These are phyloP conservation scores for Anoura caudifer DNA, from an alignment of 2,113 vertebrate species.

Conservation along the genomic window DNA sequence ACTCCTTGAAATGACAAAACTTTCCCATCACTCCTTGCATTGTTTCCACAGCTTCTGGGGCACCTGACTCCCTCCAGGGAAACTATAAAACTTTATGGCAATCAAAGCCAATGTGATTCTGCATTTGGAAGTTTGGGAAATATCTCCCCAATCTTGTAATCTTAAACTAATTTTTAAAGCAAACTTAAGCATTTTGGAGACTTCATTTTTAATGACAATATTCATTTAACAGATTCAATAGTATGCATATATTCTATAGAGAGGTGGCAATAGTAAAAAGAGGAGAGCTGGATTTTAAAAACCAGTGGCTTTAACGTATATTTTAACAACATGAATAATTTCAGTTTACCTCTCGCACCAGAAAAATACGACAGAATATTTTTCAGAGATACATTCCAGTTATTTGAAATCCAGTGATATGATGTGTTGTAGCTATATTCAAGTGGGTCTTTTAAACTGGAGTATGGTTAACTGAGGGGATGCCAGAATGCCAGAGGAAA, in stretches of 20 bases:
- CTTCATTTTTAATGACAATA: conserved; percentile 24
- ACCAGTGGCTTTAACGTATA: conserved; percentile 22
- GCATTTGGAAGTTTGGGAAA: not conserved
- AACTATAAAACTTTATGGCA: conserved; percentile 2
- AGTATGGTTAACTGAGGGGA: conserved; percentile 16
- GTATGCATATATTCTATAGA: conserved; percentile 19
- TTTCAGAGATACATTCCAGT: conserved; percentile 42
- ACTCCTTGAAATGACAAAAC: conserved; percentile 3
- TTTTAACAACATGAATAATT: conserved; percentile 51
- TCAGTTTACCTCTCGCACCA: conserved; percentile 24
- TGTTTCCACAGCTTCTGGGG: conserved; percentile 3
- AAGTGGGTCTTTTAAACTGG: conserved; percentile 42
- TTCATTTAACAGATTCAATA: conserved; percentile 27
- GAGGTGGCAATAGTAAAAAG: conserved; percentile 28
- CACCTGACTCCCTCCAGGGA: not conserved
- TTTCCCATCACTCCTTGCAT: not conserved
- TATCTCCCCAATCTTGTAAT: not conserved
- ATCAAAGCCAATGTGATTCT: conserved; percentile 36
- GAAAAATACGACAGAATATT: conserved; percentile 56
- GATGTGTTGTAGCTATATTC: conserved; percentile 11
- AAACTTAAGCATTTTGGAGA: conserved; percentile 34
- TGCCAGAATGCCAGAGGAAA: conserved; percentile 19
- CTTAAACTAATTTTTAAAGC: conserved; percentile 42
- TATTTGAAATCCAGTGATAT: conserved; percentile 41
- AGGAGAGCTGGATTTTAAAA: not conserved